phyloP scores from a whole-genome alignment of 2,888 invertebrate genomes.

The Arge pagana region DNA sequence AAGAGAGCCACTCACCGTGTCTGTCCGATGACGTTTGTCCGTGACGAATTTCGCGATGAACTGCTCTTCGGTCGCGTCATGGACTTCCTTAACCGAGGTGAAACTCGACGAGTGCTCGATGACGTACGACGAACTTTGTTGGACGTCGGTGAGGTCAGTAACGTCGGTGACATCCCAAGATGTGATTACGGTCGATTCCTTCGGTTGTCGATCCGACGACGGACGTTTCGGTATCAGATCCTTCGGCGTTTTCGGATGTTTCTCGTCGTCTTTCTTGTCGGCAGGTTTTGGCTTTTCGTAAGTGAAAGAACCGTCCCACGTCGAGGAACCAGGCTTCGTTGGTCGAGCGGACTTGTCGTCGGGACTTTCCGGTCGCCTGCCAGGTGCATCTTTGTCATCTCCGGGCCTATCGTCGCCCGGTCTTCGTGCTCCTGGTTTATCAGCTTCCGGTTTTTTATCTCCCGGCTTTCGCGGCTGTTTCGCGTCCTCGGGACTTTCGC shows the following conservation, averaged over 20 bases:
- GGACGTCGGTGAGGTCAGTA: conserved; percentile 57
- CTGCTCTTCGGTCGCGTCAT: conserved; percentile 56
- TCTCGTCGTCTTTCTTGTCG: conserved; percentile 20
- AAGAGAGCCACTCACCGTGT: conserved; percentile 43
- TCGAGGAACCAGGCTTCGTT: conserved; percentile 43
- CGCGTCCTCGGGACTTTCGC: background rate
- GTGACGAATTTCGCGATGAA: conserved; percentile 60
- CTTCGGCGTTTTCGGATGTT: conserved; percentile 27
- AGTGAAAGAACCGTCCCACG: conserved; percentile 49
- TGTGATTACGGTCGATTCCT: conserved; percentile 19
- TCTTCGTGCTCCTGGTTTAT: conserved; percentile 7
- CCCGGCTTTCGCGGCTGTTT: conserved; percentile 9
- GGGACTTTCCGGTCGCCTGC: conserved; percentile 34
- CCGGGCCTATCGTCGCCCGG: conserved; percentile 6
- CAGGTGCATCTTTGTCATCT: conserved; percentile 21
- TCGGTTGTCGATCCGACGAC: conserved; percentile 22
- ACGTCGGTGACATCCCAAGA: conserved; percentile 36
- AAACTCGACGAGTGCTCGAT: conserved; percentile 48
- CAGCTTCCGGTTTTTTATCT: conserved; percentile 2
- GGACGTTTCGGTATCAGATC: conserved; percentile 17
- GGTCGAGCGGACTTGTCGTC: conserved; percentile 37
- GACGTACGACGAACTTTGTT: conserved; percentile 40
- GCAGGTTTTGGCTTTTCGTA: conserved; percentile 26
- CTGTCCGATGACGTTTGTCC: conserved; percentile 50
- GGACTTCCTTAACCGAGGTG: conserved; percentile 44